phyloP scores from a whole-genome alignment of 2,888 invertebrate species.

The Blera fallax region DNA sequence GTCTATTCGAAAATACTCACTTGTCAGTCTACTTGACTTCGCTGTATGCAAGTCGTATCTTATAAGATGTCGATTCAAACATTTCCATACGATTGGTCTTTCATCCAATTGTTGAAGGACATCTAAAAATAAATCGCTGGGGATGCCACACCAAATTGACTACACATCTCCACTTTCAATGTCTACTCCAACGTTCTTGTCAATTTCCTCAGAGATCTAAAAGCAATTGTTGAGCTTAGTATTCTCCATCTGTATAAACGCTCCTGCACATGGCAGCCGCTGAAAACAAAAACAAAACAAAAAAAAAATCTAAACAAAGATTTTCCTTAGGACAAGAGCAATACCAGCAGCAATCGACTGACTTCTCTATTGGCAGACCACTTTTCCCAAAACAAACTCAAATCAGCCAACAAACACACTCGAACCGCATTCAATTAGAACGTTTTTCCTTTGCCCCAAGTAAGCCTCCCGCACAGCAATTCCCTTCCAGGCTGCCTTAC shows the following conservation, averaged over 20 bases:
- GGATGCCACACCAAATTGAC: not conserved
- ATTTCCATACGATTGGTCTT: not conserved
- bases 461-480: not conserved
- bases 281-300: not conserved
- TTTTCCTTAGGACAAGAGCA: not conserved
- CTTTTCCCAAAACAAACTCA: not conserved
- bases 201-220: not conserved
- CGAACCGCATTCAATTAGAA: constrained; percentile 1
- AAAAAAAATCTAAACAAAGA: not conserved
- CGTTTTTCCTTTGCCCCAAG: not conserved
- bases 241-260: not conserved
- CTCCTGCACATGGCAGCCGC: not conserved
- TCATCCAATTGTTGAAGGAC: not conserved
- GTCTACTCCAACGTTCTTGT: not conserved
- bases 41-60: no score
- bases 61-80: no score
- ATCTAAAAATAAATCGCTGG: not conserved
- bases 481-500: not conserved
- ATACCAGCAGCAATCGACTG: not conserved
- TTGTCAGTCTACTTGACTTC: no score
- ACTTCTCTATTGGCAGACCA: constrained; percentile 3
- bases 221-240: not conserved
- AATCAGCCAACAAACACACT: not conserved
- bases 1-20: no score
- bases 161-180: not conserved